phyloP scores from a whole-genome alignment of 2,797 vertebrate genomes.

The Brachyalestes nurse region DNA sequence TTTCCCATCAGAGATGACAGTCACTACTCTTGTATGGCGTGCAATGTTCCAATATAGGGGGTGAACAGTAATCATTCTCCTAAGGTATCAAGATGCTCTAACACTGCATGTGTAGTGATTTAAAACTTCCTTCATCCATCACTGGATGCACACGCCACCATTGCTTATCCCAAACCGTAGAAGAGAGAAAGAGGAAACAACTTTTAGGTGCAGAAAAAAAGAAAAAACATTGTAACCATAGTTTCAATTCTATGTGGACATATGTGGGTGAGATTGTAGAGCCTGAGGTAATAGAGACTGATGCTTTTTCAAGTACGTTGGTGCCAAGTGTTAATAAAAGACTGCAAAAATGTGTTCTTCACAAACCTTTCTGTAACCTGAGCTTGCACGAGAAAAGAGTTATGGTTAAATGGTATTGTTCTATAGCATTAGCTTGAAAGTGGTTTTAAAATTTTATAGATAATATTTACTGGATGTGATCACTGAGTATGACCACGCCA shows the following conservation, averaged over 20 bases:
- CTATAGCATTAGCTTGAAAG: background rate
- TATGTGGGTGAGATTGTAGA: constrained; percentile 30
- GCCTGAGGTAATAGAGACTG: constrained; percentile 11
- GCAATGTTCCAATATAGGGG: background rate
- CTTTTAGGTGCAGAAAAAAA: no score
- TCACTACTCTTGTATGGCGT: background rate
- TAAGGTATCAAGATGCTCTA: constrained; percentile 4
- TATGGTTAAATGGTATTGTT: background rate
- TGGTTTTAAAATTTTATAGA: background rate
- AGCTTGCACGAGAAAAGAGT: background rate
- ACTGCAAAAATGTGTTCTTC: background rate
- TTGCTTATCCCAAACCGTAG: background rate
- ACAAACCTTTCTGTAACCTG: background rate
- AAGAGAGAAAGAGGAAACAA: background rate
- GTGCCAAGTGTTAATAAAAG: background rate
- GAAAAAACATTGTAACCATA: no score
- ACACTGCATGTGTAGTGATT: constrained; percentile 2
- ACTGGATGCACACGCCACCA: background rate
- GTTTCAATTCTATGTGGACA: background rate
- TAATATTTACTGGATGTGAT: background rate
- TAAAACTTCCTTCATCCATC: constrained; percentile 14
- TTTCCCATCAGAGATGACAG: background rate
- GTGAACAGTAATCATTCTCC: background rate
- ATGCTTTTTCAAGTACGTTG: constrained; percentile 15
- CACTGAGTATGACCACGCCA: background rate